A percentile compares a stretch with the other conserved stretches of the same genome.
Evolutionary conservation across 2,888 invertebrate genomes (phyloP).

Genomic region (Mycogona germanica): DNA sequence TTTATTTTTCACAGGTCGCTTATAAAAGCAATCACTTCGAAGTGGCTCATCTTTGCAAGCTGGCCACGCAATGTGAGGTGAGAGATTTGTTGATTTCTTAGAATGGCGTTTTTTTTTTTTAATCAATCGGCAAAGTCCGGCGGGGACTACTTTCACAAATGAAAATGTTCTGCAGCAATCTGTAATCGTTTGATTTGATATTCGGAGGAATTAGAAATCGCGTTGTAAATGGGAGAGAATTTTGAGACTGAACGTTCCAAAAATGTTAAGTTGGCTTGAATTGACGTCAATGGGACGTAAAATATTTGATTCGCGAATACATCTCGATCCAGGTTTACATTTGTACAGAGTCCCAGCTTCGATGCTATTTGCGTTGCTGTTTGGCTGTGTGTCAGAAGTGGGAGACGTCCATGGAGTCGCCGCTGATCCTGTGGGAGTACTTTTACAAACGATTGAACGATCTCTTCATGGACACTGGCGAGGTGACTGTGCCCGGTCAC

Average conservation of each 20-base stretch:
- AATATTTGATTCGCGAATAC: not conserved
- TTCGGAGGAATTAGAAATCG: too few relatives aligned
- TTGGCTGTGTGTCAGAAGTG: not conserved
- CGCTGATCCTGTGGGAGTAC: conserved; percentile 6
- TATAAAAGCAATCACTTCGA: conserved; percentile 8
- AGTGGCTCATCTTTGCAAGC: not conserved
- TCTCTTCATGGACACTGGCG: not conserved
- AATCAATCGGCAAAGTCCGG: too few relatives aligned
- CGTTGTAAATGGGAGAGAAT: too few relatives aligned
- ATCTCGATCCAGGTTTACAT: not conserved
- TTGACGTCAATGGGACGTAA: not conserved
- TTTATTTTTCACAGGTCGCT: not conserved
- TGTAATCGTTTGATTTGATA: too few relatives aligned
- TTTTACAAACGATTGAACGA: conserved; percentile 8
- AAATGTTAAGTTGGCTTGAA: too few relatives aligned
- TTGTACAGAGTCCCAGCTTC: not conserved
- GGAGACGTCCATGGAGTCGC: not conserved
- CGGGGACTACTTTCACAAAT: not conserved
- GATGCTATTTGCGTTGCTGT: conserved; percentile 12
- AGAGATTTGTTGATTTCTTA: not conserved
- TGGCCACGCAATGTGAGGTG: conserved; percentile 3
- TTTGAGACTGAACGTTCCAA: too few relatives aligned
- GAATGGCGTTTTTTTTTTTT: not conserved
- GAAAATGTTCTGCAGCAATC: not conserved
- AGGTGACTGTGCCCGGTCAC: not conserved